These are phyloP conservation scores for Tychaedon coryphoeus DNA, from an alignment of 2,113 vertebrate genomes.

Conservation along the genomic window DNA sequence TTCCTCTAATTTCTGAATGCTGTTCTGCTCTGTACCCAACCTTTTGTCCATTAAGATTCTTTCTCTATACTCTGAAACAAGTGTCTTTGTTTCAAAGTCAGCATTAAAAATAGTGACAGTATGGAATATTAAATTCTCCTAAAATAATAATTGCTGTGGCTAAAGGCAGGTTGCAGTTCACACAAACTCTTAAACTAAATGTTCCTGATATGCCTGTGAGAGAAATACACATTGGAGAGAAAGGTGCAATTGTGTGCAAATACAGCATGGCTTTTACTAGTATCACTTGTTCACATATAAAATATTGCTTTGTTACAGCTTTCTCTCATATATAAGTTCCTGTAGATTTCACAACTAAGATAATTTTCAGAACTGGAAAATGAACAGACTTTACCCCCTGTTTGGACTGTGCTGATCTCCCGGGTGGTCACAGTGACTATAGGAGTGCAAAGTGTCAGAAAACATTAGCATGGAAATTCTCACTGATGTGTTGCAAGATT, in stretches of 20 bases:
- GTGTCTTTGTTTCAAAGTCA: not conserved
- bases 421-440: not conserved
- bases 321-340: not conserved
- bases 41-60: not conserved
- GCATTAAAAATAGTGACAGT: not conserved
- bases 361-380: not conserved
- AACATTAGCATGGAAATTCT: not conserved
- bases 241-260: not conserved
- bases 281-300: not conserved
- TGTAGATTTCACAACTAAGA: not conserved
- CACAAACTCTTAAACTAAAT: not conserved
- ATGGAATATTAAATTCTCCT: not conserved
- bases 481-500: not conserved
- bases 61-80: not conserved
- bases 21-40: not conserved
- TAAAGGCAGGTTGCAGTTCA: not conserved
- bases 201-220: not conserved
- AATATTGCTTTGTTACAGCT: not conserved
- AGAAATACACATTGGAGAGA: not conserved
- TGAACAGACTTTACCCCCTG: accelerated
- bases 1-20: not conserved
- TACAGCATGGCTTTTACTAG: not conserved
- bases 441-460: not conserved
- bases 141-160: not conserved
- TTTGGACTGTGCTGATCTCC: not conserved